Conservation (phyloP, 2,888 invertebrate species). For the Phoenoteleia sp. region DNA sequence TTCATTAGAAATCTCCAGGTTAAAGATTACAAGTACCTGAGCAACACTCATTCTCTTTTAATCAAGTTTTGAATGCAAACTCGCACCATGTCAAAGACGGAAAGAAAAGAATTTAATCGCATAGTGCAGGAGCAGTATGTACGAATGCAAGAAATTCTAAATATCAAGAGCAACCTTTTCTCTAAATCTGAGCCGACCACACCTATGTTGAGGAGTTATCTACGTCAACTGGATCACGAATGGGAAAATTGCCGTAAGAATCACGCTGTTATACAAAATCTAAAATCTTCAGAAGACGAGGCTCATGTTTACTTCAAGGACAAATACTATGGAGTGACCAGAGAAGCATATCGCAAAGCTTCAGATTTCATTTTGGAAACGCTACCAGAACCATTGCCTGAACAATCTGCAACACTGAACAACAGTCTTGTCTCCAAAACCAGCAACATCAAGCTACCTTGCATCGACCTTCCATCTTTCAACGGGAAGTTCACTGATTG, state of each 20-base stretch:
- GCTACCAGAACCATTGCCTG: neutral
- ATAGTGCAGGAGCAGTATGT: neutral
- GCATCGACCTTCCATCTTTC: slow-evolving; percentile 2
- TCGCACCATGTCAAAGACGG: slow-evolving; percentile 8
- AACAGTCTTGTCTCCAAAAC: neutral
- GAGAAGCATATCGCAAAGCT: neutral
- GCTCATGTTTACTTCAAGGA: neutral
- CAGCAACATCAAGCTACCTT: neutral
- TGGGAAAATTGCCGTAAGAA: too few species aligned
- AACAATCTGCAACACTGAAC: neutral
- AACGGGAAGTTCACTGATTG: too few species aligned
- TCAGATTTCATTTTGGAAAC: neutral
- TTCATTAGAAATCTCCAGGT: too few species aligned
- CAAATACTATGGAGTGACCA: neutral
- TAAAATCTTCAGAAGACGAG: neutral
- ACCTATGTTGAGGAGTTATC: slow-evolving; percentile 1
- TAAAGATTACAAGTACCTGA: too few species aligned
- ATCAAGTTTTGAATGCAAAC: neutral
- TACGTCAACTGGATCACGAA: neutral
- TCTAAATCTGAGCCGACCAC: neutral
- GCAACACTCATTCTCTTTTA: too few species aligned
- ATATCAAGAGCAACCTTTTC: neutral
- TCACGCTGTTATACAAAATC: slow-evolving; percentile 1
- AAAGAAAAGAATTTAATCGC: slow-evolving; percentile 1
- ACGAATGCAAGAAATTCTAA: neutral